Percentiles rank a stretch among this genome's conserved stretches.
Evolutionary conservation across 2,888 invertebrate genomes (phyloP).

Genomic region (Therioaphis trifolii): DNA sequence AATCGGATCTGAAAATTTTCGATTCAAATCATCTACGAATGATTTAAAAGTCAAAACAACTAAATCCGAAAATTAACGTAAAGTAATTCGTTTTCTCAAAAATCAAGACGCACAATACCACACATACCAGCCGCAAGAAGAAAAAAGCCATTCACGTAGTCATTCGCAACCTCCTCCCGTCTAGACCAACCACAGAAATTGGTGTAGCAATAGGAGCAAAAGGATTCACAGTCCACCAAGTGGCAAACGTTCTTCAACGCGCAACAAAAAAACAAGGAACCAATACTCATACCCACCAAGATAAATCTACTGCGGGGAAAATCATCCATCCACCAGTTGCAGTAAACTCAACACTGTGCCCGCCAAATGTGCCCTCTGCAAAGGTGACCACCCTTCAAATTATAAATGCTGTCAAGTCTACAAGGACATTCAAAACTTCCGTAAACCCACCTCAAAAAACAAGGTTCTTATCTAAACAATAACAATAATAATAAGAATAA

Average conservation of each 20-base stretch:
- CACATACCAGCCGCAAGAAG: not conserved
- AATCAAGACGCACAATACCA: not conserved
- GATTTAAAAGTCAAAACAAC: slow-evolving; percentile 6
- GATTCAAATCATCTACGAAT: slow-evolving; percentile 15
- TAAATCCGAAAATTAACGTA: not conserved
- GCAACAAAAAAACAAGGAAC: not conserved
- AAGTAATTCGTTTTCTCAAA: not conserved
- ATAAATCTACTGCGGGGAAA: not conserved
- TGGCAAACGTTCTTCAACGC: not conserved
- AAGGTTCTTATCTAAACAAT: not conserved
- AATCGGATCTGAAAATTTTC: not conserved
- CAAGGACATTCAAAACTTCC: not conserved
- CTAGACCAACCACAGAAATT: not conserved
- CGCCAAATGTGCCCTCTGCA: slow-evolving; percentile 11
- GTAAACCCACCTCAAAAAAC: slow-evolving; percentile 9
- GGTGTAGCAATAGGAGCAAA: not conserved
- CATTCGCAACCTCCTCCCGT: not conserved
- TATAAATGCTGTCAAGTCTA: slow-evolving; percentile 11
- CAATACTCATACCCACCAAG: not conserved
- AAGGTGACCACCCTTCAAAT: not conserved
- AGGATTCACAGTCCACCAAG: not conserved
- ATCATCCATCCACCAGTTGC: not conserved
- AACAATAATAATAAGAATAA: not conserved
- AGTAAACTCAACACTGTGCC: not conserved
- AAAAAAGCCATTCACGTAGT: not conserved